Percentiles rank a stretch among this genome's conserved stretches.
Conservation (phyloP, 30 jellyfish, hydroid and myxozoan genomes). For the Pseudorhiza aurosa region DNA sequence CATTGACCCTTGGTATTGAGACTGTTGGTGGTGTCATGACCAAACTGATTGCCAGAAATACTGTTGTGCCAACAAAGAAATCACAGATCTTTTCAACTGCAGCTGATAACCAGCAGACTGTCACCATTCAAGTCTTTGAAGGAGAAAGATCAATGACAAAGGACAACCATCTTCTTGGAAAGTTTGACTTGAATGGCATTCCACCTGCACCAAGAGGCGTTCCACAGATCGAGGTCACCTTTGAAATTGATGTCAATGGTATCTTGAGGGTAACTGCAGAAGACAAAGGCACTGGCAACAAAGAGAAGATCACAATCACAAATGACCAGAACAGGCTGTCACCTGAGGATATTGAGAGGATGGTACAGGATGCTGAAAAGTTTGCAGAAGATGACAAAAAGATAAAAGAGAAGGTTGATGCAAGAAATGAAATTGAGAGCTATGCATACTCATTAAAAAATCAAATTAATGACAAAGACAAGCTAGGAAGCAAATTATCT, state of each 20-base stretch:
- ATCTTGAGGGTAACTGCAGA: conserved; percentile 98
- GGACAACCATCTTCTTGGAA: conserved; percentile 98
- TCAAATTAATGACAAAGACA: conserved; percentile 93
- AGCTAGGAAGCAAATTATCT: conserved; percentile 92
- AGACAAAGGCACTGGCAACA: conserved; percentile 99
- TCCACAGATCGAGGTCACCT: conserved; percentile 99
- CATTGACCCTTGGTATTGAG: conserved; percentile 99
- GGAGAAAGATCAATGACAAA: conserved; percentile 99
- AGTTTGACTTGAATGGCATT: conserved; percentile 94
- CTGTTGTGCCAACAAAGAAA: conserved; percentile 99
- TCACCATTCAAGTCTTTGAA: conserved; percentile 98
- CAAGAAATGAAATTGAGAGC: conserved; percentile 94
- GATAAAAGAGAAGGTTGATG: conserved; percentile 95
- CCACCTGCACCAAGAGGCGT: conserved; percentile 99
- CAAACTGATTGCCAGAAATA: conserved; percentile 96
- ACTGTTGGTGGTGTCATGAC: conserved; percentile 99
- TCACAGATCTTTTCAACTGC: conserved; percentile 99
- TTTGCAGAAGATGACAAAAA: conserved; percentile 99
- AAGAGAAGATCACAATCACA: conserved; percentile 98
- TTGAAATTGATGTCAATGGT: conserved; percentile 99
- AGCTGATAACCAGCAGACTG: conserved; percentile 98
- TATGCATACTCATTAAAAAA: conserved; percentile 95
- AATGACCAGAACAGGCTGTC: conserved; percentile 98
- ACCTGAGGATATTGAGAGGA: conserved; percentile 99
- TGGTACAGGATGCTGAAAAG: conserved; percentile 99